Base-by-base conservation (phyloP, 2,888 invertebrate genomes). In the Xanthorhoe designata region DNA sequence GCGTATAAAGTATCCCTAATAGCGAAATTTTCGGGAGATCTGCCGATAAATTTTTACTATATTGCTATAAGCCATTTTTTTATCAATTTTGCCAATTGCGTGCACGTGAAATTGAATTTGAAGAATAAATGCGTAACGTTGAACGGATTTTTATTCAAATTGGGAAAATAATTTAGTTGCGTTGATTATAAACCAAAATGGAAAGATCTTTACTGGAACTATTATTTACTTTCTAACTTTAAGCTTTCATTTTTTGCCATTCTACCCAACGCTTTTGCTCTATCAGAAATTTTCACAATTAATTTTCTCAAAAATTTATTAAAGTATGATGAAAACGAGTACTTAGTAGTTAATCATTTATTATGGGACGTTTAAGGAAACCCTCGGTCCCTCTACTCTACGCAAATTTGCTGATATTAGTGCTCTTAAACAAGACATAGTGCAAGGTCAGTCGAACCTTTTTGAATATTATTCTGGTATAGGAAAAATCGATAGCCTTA, bases 361-460 rank as follows among this genome's bases (percentile, higher is more conserved):
- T 68, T 66, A 69, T 67, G 61, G 61, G 32, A 56, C 69, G 55
- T 74, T 77, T 74, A 68, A 71, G 75, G 81, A 75, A 57, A 66
- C 65, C 69, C 70, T 73, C 64, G 80, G 79, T 79, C 79, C 74
- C 75, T 75, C 38, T 24, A 5, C 42, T 54, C 24, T 18, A 35
- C 56, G 79, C 82, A 86, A 89, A 89, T 86, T 82, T 75, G 85
- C 90, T 88, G 87, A 89, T 87, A 88, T 89, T 84, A 86, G 82
- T 67, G 75, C 81, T 79, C 86, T 86, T 90, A 87, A 84, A 78
- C 75, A 78, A 85, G 85, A 87, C 77, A 82, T 83, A 86, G 78
- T 79, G 82, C 82, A 73, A 63, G 74, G 67, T 77, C 75, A 68
- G 64, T 73, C 71, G 69, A 66, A 68, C 65, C 62, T 72, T 61